A percentile compares a stretch with the other conserved stretches of the same genome.
Conservation (phyloP, 2,113 vertebrate genomes). For the Spheniscus mendiculus region DNA sequence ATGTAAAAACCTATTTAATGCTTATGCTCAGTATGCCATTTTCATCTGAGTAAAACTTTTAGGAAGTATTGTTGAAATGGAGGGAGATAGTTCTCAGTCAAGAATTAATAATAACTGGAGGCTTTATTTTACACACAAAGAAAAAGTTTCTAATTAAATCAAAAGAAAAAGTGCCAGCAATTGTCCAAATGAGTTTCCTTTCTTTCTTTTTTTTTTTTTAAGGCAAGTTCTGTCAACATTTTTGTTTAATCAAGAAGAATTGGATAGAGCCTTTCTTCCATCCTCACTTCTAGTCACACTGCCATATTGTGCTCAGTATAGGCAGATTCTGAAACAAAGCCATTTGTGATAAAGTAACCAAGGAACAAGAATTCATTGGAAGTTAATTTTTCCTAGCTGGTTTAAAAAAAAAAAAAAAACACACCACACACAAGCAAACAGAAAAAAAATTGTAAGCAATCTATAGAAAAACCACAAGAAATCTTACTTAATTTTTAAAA, state of each 20-base stretch:
- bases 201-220: not conserved
- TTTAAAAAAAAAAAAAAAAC: not conserved
- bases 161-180: not conserved
- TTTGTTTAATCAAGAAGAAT: not conserved
- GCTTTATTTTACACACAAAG: not conserved
- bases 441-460: not conserved
- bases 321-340: not conserved
- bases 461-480: not conserved
- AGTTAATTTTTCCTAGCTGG: not conserved
- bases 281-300: not conserved
- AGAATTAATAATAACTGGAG: not conserved
- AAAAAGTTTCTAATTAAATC: not conserved
- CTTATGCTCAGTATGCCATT: not conserved
- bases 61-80: not conserved
- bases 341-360: not conserved
- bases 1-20: slow-evolving; percentile 19
- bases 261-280: not conserved
- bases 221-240: not conserved
- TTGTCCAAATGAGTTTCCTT: not conserved
- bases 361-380: not conserved
- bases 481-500: not conserved
- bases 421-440: not conserved
- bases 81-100: not conserved
- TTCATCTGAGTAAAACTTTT: not conserved
- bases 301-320: not conserved